phyloP scores from a whole-genome alignment of 2,888 invertebrate genomes.

The Latheticus oryzae region DNA sequence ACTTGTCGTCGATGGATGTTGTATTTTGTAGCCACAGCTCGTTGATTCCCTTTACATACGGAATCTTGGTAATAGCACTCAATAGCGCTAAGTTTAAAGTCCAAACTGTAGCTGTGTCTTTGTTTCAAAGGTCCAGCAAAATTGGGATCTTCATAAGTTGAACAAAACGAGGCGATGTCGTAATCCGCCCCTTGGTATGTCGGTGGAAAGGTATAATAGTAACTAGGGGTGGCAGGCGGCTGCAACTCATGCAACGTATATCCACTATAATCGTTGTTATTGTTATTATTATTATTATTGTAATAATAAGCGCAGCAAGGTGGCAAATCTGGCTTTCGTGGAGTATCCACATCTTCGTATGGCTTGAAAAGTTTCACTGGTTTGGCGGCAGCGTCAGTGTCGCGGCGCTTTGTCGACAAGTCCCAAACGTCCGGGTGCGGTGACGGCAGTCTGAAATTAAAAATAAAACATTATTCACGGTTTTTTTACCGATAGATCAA shows the following conservation, averaged over 20 bases:
- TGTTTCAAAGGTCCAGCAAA: conserved; percentile 55
- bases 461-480: too few species aligned
- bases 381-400: conserved; percentile 62
- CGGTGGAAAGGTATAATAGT: conserved; percentile 60
- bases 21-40: conserved; percentile 66
- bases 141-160: conserved; percentile 51
- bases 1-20: conserved; percentile 67
- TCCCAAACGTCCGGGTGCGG: conserved; percentile 63
- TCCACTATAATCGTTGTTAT: conserved; percentile 53
- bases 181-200: conserved; percentile 55
- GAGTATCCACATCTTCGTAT: conserved; percentile 74
- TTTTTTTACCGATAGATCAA: too few species aligned
- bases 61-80: conserved; percentile 69
- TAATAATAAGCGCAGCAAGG: conserved; percentile 62
- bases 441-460: too few species aligned
- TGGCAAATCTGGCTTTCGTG: conserved; percentile 44
- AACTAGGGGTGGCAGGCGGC: conserved; percentile 60
- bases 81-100: conserved; percentile 69
- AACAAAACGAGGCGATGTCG: conserved; percentile 43
- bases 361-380: conserved; percentile 84
- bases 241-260: conserved; percentile 64
- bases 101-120: conserved; percentile 66
- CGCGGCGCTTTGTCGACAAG: conserved; percentile 56
- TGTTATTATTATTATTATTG: conserved; percentile 52
- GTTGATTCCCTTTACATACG: conserved; percentile 66